phyloP scores from a whole-genome alignment of 2,113 vertebrate species.

The Arenaria interpres region DNA sequence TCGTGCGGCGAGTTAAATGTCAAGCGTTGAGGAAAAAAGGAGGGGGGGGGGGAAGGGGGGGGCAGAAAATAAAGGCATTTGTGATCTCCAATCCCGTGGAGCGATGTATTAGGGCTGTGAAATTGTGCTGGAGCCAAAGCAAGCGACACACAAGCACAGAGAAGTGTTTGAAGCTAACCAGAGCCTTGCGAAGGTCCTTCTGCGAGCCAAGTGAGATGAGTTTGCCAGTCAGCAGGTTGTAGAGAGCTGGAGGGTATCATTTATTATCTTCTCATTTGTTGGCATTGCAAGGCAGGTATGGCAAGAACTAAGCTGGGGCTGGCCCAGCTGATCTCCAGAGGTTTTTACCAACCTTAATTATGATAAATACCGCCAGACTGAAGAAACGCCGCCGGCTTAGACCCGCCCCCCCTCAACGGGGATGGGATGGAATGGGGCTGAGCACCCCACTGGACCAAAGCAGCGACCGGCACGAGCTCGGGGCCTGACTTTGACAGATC shows the following conservation, averaged over 20 bases:
- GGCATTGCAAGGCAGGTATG: background rate
- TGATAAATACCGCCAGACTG: rapidly evolving
- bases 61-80: background rate
- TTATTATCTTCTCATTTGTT: background rate
- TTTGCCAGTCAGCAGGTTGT: background rate
- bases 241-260: rapidly evolving
- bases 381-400: background rate
- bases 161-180: background rate
- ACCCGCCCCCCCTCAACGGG: too few species aligned
- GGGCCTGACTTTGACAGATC: background rate
- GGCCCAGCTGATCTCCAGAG: background rate
- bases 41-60: rapidly evolving
- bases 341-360: background rate
- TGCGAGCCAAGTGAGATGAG: background rate
- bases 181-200: background rate
- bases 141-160: rapidly evolving
- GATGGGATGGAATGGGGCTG: background rate
- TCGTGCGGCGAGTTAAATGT: background rate
- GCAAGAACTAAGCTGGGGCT: background rate
- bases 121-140: background rate
- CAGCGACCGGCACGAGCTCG: rapidly evolving
- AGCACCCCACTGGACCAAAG: rapidly evolving
- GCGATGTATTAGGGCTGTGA: background rate
- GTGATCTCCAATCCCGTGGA: background rate
- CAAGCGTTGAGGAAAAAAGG: rapidly evolving